phyloP scores from a whole-genome alignment of 2,888 invertebrate species.

The Petrolisthes manimaculis region DNA sequence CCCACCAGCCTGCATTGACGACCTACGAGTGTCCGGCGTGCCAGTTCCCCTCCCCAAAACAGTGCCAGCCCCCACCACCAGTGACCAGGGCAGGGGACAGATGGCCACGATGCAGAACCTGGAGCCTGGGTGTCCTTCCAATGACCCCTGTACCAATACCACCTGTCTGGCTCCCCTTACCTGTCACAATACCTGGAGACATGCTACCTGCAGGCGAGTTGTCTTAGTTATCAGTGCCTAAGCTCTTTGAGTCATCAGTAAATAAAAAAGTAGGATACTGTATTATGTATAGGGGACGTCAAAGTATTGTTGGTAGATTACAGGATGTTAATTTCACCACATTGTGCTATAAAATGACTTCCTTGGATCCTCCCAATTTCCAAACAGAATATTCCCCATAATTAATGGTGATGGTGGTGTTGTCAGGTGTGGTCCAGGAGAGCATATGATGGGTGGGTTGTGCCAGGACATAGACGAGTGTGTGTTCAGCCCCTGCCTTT shows the following conservation, averaged over 20 bases:
- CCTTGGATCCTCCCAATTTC: background rate
- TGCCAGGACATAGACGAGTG: conserved; percentile 48
- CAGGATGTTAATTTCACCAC: background rate
- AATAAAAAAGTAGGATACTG: too few relatives aligned
- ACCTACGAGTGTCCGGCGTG: conserved; percentile 47
- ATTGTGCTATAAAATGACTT: background rate
- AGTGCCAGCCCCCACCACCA: conserved; percentile 25
- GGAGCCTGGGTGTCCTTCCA: conserved; percentile 29
- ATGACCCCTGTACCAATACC: background rate
- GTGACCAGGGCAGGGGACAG: conserved; percentile 42
- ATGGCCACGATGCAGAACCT: conserved; percentile 38
- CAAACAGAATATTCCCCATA: background rate
- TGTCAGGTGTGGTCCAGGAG: conserved; percentile 34
- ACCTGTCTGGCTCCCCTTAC: conserved; percentile 49
- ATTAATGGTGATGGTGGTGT: too few relatives aligned
- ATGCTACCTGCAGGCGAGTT: conserved; percentile 53
- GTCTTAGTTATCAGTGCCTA: background rate
- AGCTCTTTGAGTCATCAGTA: too few relatives aligned
- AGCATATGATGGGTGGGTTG: conserved; percentile 1
- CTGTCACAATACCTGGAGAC: conserved; percentile 48
- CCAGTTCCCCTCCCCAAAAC: conserved; percentile 28
- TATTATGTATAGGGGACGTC: too few relatives aligned
- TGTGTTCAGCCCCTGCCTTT: conserved; percentile 37
- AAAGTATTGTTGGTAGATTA: background rate
- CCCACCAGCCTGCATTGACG: conserved; percentile 50